Percentiles rank a stretch among this genome's conserved stretches.
These are phyloP conservation scores for Drosophila lacertosa DNA, from an alignment of 1,140 invertebrate species.

Conservation along the genomic window DNA sequence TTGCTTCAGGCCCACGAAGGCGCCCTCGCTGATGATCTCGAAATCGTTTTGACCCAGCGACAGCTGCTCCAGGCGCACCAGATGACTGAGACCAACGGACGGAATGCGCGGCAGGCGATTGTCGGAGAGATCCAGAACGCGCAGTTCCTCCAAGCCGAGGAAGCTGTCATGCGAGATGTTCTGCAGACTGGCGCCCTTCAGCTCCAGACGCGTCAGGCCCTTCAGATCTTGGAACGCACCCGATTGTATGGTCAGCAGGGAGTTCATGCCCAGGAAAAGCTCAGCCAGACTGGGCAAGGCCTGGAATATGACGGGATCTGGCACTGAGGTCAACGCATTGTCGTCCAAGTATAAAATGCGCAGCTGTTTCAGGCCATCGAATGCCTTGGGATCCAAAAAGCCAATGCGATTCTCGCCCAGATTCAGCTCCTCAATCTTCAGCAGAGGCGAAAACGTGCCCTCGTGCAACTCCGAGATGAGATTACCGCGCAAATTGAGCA, in stretches of 20 bases:
- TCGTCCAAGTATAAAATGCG: conserved; percentile 93
- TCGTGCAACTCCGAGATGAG: conserved; percentile 91
- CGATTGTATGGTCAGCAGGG: conserved; percentile 89
- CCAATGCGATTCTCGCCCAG: conserved; percentile 94
- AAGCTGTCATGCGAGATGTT: conserved; percentile 92
- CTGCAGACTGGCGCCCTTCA: conserved; percentile 91
- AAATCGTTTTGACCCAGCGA: conserved; percentile 93
- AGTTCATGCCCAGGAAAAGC: conserved; percentile 92
- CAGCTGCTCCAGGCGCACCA: conserved; percentile 91
- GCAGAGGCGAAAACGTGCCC: conserved; percentile 90
- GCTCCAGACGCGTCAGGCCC: conserved; percentile 89
- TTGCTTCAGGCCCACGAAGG: conserved; percentile 91
- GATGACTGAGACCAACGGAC: conserved; percentile 88
- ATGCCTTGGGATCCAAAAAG: conserved; percentile 91
- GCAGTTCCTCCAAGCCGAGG: conserved; percentile 89
- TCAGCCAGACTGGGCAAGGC: conserved; percentile 91
- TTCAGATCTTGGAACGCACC: conserved; percentile 91
- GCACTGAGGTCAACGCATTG: conserved; percentile 91
- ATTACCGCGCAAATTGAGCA: conserved; percentile 92
- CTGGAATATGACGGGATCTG: conserved; percentile 87
- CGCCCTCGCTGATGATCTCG: conserved; percentile 87
- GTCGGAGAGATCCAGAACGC: conserved; percentile 90
- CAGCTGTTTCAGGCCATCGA: conserved; percentile 90
- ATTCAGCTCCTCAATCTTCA: conserved; percentile 92
- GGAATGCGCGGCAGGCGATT: conserved; percentile 91